A percentile compares a stretch with the other conserved stretches of the same genome.
Conservation (phyloP, 2,888 invertebrate species). For the Caenorhabditis parvicauda region DNA sequence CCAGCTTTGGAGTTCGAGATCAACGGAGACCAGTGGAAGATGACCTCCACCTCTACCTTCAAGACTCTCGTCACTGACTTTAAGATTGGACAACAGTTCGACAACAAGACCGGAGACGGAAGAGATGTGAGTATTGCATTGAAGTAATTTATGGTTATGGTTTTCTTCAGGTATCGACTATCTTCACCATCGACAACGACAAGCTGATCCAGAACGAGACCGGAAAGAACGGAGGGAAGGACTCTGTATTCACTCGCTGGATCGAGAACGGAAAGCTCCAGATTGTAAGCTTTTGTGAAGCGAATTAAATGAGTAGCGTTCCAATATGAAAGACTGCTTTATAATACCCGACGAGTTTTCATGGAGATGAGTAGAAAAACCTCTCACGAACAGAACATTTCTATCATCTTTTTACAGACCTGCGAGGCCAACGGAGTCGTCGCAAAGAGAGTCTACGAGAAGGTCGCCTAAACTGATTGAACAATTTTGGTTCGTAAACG, state of each 20-base stretch:
- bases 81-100: conserved; percentile 47
- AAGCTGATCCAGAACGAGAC: conserved; percentile 53
- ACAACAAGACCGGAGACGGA: conserved; percentile 59
- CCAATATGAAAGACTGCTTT: neutral
- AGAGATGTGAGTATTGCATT: conserved; percentile 38
- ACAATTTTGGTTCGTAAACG: neutral
- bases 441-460: conserved; percentile 51
- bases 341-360: neutral
- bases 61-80: conserved; percentile 55
- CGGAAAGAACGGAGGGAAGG: conserved; percentile 47
- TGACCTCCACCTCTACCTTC: conserved; percentile 57
- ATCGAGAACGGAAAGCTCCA: conserved; percentile 48
- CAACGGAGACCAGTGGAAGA: conserved; percentile 54
- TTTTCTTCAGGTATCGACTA: conserved; percentile 31
- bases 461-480: conserved; percentile 13
- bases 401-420: conserved; percentile 12
- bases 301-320: neutral
- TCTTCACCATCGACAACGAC: conserved; percentile 49
- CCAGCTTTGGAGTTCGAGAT: conserved; percentile 50
- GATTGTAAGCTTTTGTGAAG: conserved; percentile 38
- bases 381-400: neutral
- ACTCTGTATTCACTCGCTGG: conserved; percentile 47
- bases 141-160: too few species aligned
- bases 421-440: conserved; percentile 38
- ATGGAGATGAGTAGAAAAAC: neutral